A percentile compares a stretch with the other conserved stretches of the same genome.
These are phyloP conservation scores for Ispidina picta DNA, from an alignment of 2,797 vertebrate species.

Conservation along the genomic window DNA sequence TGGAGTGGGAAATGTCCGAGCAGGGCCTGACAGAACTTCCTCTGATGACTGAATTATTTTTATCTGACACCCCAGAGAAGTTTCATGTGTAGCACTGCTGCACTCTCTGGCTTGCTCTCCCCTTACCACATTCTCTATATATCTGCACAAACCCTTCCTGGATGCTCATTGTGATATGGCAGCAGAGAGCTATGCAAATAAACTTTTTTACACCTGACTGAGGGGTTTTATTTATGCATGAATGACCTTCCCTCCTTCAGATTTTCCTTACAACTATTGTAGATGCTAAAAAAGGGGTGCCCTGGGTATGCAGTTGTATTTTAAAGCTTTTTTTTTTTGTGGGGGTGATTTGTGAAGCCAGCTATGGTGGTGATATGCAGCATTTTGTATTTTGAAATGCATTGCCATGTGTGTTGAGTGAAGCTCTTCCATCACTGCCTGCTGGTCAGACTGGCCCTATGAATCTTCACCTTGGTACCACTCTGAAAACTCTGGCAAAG, in stretches of 20 bases:
- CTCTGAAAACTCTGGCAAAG: neutral
- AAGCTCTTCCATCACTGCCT: neutral
- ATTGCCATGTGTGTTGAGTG: neutral
- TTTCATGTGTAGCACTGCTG: neutral
- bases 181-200: neutral
- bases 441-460: neutral
- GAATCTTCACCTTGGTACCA: neutral
- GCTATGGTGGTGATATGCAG: neutral
- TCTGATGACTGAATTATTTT: neutral
- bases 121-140: neutral
- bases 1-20: neutral
- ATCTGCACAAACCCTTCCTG: neutral
- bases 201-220: neutral
- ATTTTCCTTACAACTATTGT: neutral
- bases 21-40: neutral
- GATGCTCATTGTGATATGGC: neutral
- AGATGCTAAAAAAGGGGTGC: neutral
- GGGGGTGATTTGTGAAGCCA: neutral
- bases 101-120: neutral
- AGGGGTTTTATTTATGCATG: neutral
- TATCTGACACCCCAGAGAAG: neutral
- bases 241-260: neutral
- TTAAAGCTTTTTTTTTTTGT: neutral
- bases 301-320: neutral
- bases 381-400: neutral